Evolutionary conservation across 2,113 vertebrate genomes (phyloP), one percentile per base, ranked within the genome.

Genomic region (Macquaria australasica): DNA sequence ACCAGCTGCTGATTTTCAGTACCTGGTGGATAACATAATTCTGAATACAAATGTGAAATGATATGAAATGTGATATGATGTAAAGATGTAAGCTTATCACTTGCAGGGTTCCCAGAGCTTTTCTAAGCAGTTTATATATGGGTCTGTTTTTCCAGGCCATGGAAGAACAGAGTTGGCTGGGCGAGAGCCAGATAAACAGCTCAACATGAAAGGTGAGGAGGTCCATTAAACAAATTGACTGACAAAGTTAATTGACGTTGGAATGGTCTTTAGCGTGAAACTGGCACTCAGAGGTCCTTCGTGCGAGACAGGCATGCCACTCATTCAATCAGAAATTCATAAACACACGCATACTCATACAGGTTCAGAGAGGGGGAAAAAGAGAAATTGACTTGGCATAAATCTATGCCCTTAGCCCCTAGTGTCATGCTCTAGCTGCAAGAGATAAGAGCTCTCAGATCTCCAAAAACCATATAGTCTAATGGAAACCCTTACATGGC

Each of bases 361-460:
- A 77, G 25, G 60, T 62, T 67, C 53, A 68, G 51, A 84, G 75
- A 71, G 37, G 31, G 53, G 45, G 75, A 21, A 64, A 77, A 67
- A 79, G 23, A 51, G 60, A 70, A 53, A 81, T 73, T 45, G 28
- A 72, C 69, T 87, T 90, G 82, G 86, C 88, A 83, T 34, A 48
- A 69, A 78, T 48, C 16, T 55, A 37, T 90, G 81, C 87, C 91
- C 88, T 84, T 41, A 92, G 78, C 91, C 87, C 77, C 37, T 68
- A 88, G 87, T 68, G 43, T 74, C 76, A 90, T 6, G 87, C 84
- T 89, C 81, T 45, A 83, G 69, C 79, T 86, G 34, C 43, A 20
- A 55, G 41, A 89, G 92, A 94, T 93, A 93, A 92, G 79, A 88
- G 37, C 78, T 75, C 53, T 89, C 51, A 91, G 41, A 90, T 86